Evolutionary conservation across 2,797 vertebrate genomes (phyloP).

Genomic region (Mus spretus): DNA sequence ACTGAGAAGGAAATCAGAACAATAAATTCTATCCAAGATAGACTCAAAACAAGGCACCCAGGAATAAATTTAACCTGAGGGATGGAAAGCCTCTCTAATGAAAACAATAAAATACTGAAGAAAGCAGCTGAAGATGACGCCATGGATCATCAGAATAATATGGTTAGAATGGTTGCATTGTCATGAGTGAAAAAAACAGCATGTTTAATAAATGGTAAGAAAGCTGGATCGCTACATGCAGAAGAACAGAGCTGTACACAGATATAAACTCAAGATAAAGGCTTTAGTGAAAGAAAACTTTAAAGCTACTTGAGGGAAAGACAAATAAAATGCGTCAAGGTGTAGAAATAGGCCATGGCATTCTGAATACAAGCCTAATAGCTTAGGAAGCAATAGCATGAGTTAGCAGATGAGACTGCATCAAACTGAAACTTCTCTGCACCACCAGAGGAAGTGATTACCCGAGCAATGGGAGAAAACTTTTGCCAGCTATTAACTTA

Average conservation of each 20-base stretch:
- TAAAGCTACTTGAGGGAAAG: not conserved
- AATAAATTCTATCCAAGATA: not conserved
- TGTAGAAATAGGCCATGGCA: not conserved
- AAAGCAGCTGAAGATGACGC: not conserved
- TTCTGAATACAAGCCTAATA: not conserved
- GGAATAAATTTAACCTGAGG: not conserved
- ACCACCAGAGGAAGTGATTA: not conserved
- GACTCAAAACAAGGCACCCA: not conserved
- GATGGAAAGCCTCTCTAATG: not conserved
- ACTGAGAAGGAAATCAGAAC: not conserved
- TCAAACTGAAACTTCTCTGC: not conserved
- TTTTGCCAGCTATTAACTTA: not conserved
- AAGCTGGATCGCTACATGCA: not conserved
- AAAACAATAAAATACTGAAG: not conserved
- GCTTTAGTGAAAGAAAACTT: not conserved
- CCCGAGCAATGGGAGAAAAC: not conserved
- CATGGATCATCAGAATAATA: not conserved
- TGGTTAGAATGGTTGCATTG: not conserved
- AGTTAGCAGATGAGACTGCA: not conserved
- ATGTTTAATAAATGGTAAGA: not conserved
- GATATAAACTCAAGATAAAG: not conserved
- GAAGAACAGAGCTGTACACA: not conserved
- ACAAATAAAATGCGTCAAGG: not conserved
- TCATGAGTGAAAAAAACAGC: not conserved
- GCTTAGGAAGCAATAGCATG: not conserved